Conservation (phyloP, 1,140 invertebrate genomes). For the Caenorhabditis inopinata region DNA sequence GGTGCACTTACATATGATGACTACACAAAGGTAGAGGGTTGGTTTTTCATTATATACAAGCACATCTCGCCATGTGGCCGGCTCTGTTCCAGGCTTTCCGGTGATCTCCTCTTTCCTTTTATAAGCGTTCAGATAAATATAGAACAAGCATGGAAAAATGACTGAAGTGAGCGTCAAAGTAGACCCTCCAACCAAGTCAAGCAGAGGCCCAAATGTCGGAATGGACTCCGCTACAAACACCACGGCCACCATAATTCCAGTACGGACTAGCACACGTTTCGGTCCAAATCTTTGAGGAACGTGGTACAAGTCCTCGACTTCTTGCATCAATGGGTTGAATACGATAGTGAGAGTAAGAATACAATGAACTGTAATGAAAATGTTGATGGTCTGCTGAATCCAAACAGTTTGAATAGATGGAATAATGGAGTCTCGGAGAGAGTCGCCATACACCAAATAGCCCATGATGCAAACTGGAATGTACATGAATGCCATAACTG, state of each 20-base stretch:
- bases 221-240: slow-evolving; percentile 80
- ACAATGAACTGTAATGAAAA: slow-evolving; percentile 63
- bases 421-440: slow-evolving; percentile 62
- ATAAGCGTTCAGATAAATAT: slow-evolving; percentile 53
- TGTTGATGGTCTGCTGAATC: slow-evolving; percentile 63
- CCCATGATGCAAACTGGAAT: slow-evolving; percentile 59
- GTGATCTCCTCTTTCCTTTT: slow-evolving; percentile 39
- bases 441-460: slow-evolving; percentile 62
- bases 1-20: slow-evolving; percentile 57
- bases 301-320: slow-evolving; percentile 61
- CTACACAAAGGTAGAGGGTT: slow-evolving; percentile 49
- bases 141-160: slow-evolving; percentile 66
- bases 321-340: slow-evolving; percentile 64
- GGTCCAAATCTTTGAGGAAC: slow-evolving; percentile 73
- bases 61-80: slow-evolving; percentile 38
- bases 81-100: slow-evolving; percentile 20
- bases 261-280: slow-evolving; percentile 77
- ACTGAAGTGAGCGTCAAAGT: slow-evolving; percentile 74
- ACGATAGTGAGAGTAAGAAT: slow-evolving; percentile 64
- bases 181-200: slow-evolving; percentile 80
- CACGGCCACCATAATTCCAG: slow-evolving; percentile 74
- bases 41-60: slow-evolving; percentile 44
- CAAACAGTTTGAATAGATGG: slow-evolving; percentile 51
- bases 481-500: slow-evolving; percentile 62
- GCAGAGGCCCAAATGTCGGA: slow-evolving; percentile 82